Conservation (phyloP, 1,140 invertebrate genomes). For the Planococcus citri region DNA sequence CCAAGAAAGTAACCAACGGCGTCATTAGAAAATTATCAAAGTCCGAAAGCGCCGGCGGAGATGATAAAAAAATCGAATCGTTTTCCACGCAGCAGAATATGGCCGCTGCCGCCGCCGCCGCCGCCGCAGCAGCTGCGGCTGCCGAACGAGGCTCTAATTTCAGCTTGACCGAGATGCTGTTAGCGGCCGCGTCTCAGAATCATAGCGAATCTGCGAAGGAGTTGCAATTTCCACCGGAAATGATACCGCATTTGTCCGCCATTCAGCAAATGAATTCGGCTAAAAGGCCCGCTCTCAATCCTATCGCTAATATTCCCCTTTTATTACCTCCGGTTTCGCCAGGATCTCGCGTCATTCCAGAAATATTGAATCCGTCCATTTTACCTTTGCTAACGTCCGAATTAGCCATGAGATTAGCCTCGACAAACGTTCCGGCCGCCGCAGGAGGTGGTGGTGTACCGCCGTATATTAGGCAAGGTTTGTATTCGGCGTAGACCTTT, state of each 20-base stretch:
- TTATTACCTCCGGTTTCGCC: conserved; percentile 26
- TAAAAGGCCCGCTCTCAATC: neutral
- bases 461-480: conserved; percentile 26
- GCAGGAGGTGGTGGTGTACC: too few relatives aligned
- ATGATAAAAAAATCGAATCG: neutral
- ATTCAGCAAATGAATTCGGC: conserved; percentile 5
- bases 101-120: too few relatives aligned
- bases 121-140: neutral
- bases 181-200: neutral
- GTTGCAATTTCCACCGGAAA: neutral
- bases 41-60: neutral
- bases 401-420: conserved; percentile 33
- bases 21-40: neutral
- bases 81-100: neutral
- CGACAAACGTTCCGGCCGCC: conserved; percentile 34
- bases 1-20: neutral
- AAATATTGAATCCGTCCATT: conserved; percentile 26
- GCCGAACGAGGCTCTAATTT: conserved; percentile 15
- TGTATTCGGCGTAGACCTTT: conserved; percentile 27
- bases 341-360: conserved; percentile 21
- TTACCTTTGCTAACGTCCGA: conserved; percentile 30
- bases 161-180: conserved; percentile 15
- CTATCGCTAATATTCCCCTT: conserved; percentile 17
- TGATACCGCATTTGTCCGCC: conserved; percentile 19
- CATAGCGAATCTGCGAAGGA: neutral